Conservation (phyloP, 2,797 vertebrate species). For the Dallia pectoralis region DNA sequence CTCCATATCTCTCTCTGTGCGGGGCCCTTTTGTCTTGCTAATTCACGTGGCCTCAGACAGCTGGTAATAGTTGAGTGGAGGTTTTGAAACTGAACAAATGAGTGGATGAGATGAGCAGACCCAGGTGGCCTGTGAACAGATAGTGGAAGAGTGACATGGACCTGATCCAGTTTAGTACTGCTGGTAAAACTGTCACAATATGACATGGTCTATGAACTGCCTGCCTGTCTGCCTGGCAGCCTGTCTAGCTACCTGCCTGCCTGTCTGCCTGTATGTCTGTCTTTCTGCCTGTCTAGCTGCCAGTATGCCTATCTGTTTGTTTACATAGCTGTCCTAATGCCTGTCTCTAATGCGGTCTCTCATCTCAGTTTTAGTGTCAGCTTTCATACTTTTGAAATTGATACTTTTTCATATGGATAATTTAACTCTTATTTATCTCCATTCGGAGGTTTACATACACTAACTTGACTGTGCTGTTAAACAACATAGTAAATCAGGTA, state of each 20-base stretch:
- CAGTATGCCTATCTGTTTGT: too few species aligned
- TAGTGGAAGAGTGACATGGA: background rate
- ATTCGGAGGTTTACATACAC: too few species aligned
- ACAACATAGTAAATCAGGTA: too few species aligned
- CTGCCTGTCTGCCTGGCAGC: background rate
- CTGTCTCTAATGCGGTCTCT: background rate
- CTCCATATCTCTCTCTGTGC: background rate
- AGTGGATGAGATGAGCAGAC: conserved; percentile 4
- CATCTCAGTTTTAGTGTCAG: conserved; percentile 5
- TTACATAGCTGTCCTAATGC: too few species aligned
- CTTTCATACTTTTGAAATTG: background rate
- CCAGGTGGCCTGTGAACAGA: conserved; percentile 13
- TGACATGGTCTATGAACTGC: background rate
- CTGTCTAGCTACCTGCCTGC: too few species aligned
- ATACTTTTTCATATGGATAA: too few species aligned
- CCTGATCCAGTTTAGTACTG: background rate
- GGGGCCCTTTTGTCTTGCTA: background rate
- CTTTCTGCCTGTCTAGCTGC: too few species aligned
- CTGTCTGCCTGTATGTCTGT: background rate
- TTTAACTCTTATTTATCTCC: too few species aligned
- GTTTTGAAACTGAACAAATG: conserved; percentile 7
- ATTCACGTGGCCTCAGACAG: conserved; percentile 5
- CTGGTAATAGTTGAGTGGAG: conserved; percentile 6
- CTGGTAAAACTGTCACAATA: background rate
- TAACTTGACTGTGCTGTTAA: too few species aligned